Evolutionary conservation across 2,888 invertebrate species (phyloP).

Genomic region (Rapana venosa): DNA sequence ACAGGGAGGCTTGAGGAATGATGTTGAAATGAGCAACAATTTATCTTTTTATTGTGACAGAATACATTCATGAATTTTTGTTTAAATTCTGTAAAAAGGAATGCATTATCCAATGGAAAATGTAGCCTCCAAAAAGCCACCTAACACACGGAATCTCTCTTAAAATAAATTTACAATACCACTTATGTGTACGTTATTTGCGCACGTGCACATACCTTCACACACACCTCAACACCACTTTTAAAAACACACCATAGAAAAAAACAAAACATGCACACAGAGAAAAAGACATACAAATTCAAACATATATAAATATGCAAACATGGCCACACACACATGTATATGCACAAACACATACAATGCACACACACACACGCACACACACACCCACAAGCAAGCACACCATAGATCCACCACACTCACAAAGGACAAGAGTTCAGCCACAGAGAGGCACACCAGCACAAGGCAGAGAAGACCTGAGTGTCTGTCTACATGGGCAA

Average conservation of each 20-base stretch:
- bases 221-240: neutral
- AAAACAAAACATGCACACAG: neutral
- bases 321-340: neutral
- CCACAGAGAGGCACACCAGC: slow-evolving; percentile 10
- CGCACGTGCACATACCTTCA: neutral
- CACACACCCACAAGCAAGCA: neutral
- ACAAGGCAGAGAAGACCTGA: neutral
- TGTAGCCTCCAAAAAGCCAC: no score
- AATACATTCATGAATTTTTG: no score
- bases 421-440: neutral
- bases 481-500: slow-evolving; percentile 73
- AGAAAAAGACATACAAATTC: neutral
- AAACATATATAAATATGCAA: neutral
- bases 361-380: neutral
- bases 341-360: neutral
- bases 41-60: no score
- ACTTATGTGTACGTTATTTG: no score
- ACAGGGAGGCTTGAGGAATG: no score
- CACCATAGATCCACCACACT: slow-evolving; percentile 8
- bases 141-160: no score
- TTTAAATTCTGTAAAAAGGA: no score
- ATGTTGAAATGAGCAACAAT: no score
- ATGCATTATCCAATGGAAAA: no score
- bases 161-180: no score
- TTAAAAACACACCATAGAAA: neutral